These are phyloP conservation scores for Vidua chalybeata DNA, from an alignment of 2,113 vertebrate species.

Conservation along the genomic window DNA sequence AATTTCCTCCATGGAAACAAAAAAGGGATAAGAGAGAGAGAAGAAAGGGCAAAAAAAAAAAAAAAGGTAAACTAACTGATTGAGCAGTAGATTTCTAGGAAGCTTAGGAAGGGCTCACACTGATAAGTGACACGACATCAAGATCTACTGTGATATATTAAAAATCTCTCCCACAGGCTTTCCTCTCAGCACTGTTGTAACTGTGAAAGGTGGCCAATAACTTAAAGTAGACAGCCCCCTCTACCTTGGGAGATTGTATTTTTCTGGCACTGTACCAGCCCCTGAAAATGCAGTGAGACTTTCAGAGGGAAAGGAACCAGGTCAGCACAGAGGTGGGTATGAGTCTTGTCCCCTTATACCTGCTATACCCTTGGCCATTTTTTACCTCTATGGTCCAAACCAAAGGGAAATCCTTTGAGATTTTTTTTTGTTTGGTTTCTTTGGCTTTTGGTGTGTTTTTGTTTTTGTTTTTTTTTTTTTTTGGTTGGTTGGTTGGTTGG, in stretches of 20 bases:
- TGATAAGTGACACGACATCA: background rate
- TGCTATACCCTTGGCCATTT: background rate
- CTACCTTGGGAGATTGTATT: background rate
- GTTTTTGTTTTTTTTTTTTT: too few relatives aligned
- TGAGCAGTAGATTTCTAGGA: background rate
- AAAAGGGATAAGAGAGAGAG: background rate
- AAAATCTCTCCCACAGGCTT: background rate
- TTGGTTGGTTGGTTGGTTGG: too few relatives aligned
- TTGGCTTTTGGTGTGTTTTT: too few relatives aligned
- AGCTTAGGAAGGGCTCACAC: background rate
- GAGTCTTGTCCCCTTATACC: accelerated
- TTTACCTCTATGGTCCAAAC: background rate
- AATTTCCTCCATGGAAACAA: background rate
- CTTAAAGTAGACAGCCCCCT: background rate
- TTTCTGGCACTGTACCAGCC: background rate
- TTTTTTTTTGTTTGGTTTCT: too few relatives aligned
- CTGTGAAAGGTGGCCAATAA: background rate
- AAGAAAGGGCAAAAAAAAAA: background rate
- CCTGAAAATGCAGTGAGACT: background rate
- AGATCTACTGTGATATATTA: background rate
- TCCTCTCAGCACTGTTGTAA: background rate
- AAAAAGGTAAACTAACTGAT: background rate
- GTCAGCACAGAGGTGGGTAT: accelerated
- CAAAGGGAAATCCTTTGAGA: background rate
- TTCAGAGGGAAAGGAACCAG: background rate